A percentile compares a stretch with the other conserved stretches of the same genome.
These are phyloP conservation scores for Forbesichthys agassizii DNA, from an alignment of 2,113 vertebrate species.

Conservation along the genomic window DNA sequence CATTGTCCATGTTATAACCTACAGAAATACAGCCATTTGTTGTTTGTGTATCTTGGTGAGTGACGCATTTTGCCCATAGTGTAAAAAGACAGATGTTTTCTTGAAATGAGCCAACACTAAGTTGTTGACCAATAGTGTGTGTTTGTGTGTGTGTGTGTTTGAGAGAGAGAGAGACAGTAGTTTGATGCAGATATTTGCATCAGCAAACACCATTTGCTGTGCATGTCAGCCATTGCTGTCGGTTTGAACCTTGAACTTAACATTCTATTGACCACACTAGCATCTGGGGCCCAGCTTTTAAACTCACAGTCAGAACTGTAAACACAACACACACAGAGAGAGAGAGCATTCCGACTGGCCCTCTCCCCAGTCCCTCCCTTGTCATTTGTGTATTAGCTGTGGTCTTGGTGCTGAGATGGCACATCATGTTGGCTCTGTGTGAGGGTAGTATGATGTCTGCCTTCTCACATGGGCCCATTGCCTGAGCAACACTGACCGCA, in stretches of 20 bases:
- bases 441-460: constrained; percentile 47
- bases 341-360: constrained; percentile 65
- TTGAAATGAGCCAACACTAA: constrained; percentile 37
- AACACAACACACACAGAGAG: constrained; percentile 49
- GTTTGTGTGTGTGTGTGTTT: constrained; percentile 7
- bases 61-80: constrained; percentile 14
- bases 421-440: constrained; percentile 63
- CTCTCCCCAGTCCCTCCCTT: constrained; percentile 55
- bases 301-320: constrained; percentile 46
- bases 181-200: background rate
- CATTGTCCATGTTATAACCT: no score
- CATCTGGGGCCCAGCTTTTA: constrained; percentile 59
- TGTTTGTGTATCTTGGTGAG: no score
- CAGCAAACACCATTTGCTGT: constrained; percentile 2
- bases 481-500: constrained; percentile 48
- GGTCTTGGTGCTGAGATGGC: constrained; percentile 70
- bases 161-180: constrained; percentile 27
- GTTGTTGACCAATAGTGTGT: constrained; percentile 52
- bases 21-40: no score
- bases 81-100: constrained; percentile 62
- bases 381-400: constrained; percentile 75
- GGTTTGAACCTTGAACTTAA: constrained; percentile 45
- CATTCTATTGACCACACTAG: constrained; percentile 46
- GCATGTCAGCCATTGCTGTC: constrained; percentile 30
- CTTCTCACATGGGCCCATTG: constrained; percentile 51